These are phyloP conservation scores for Pantherophis guttatus DNA, from an alignment of 2,113 vertebrate genomes.

Conservation along the genomic window DNA sequence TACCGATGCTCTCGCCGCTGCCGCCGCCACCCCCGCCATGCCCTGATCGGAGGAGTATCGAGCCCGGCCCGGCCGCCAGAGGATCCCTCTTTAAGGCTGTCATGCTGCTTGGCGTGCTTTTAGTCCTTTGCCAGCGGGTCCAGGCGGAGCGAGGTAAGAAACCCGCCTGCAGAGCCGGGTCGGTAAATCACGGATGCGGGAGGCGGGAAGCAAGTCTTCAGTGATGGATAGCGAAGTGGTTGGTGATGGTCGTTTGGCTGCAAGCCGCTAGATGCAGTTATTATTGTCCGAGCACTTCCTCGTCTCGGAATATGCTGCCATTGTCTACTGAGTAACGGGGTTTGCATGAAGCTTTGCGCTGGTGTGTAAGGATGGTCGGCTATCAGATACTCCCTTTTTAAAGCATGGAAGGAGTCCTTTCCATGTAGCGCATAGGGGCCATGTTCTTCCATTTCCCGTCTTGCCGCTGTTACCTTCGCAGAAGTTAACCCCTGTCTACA, in stretches of 20 bases:
- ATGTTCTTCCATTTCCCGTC: neutral
- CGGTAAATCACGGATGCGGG: neutral
- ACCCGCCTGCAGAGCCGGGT: neutral
- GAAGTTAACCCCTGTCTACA: neutral
- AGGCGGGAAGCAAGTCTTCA: neutral
- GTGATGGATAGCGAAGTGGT: neutral
- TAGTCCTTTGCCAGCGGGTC: constrained; percentile 34
- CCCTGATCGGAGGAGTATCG: neutral
- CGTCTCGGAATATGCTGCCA: neutral
- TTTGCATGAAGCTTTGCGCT: neutral
- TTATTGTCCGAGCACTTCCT: too few species aligned
- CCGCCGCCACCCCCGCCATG: neutral
- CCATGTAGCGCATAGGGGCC: neutral
- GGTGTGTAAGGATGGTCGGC: neutral
- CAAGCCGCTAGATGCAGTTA: neutral
- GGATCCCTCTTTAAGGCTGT: constrained; percentile 15
- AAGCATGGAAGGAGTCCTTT: neutral
- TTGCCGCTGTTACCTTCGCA: neutral
- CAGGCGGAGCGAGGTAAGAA: constrained; percentile 50
- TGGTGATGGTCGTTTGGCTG: neutral
- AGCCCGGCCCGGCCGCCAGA: neutral
- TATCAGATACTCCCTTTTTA: neutral
- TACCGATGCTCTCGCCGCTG: neutral
- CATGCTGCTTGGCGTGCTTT: constrained; percentile 36
- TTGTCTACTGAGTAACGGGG: neutral